Evolutionary conservation across 2,888 invertebrate genomes (phyloP).

Genomic region (Hymenopus coronatus): DNA sequence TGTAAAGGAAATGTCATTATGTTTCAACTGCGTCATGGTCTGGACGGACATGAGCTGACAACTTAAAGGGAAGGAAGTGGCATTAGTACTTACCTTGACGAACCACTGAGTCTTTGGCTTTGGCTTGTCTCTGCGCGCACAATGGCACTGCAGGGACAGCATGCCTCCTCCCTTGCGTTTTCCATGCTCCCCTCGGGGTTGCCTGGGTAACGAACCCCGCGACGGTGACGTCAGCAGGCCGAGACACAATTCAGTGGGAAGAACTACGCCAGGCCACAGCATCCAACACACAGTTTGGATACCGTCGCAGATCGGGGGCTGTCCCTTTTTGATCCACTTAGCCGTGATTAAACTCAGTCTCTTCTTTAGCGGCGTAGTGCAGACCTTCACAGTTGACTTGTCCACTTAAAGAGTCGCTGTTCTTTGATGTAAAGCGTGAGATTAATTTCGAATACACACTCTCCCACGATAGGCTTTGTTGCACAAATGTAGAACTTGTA

Average conservation of each 20-base stretch:
- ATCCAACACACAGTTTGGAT: neutral
- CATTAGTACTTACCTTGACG: conserved; percentile 64
- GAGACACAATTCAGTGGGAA: conserved; percentile 5
- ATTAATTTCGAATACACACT: too few relatives aligned
- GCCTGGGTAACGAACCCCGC: neutral
- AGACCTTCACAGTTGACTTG: neutral
- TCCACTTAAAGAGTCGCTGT: neutral
- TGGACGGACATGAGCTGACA: too few relatives aligned
- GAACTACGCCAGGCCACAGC: conserved; percentile 13
- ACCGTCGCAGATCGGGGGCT: neutral
- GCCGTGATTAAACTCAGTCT: neutral
- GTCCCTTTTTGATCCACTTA: neutral
- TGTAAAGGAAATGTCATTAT: too few relatives aligned
- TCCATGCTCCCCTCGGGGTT: neutral
- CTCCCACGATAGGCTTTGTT: too few relatives aligned
- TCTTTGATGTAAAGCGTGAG: neutral
- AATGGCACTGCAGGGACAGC: conserved; percentile 43
- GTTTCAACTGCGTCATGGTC: too few relatives aligned
- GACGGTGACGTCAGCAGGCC: conserved; percentile 1
- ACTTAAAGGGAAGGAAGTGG: neutral
- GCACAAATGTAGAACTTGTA: too few relatives aligned
- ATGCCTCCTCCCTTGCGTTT: neutral
- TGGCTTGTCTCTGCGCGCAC: conserved; percentile 41
- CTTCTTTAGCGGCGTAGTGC: too few relatives aligned
- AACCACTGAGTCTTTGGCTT: conserved; percentile 58